Evolutionary conservation across 2,797 vertebrate genomes (phyloP), one percentile per base, ranked within the genome.

Genomic region (Syngnathus acus): DNA sequence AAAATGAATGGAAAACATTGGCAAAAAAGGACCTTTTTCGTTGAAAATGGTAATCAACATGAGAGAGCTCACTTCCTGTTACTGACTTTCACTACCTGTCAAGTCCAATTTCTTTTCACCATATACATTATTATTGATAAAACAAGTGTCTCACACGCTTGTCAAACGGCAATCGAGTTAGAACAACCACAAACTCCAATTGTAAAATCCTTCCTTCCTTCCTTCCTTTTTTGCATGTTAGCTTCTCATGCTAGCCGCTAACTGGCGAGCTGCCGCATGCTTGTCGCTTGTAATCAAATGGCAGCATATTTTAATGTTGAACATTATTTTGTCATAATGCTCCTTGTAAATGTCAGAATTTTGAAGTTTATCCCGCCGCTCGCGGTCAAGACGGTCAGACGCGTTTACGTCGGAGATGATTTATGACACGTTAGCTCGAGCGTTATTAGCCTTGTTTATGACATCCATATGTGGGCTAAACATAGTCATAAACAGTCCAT

Each of bases 361-460:
- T 48, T 83, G 84, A 87, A 83, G 83, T 88, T 86, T 82, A 83
- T 64, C 75, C 70, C 67, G 67, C 81, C 78, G 82, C 77, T 66
- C 60, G 71, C 79, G 71, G 81, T 85, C 84, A 83, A 79, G 81
- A 83, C 75, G 75, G 75, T 57, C 68, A 69, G 54, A 62, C 5
- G 11, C 11, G 42, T 82, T 84, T 83, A 81, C 78, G 70, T 65
- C 69, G 64, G 54, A 55, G 9, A 13, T 83, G 78, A 87, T 86
- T 81, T 81, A 87, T 9, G 75, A 80, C 73, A 75, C 71, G 69
- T 54, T 82, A 78, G 79, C 75, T 63, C 60, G 87, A 85, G 89
- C 83, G 88, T 87, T 84, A 86, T 88, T 88, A 85, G 74, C 8
- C 68, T 72, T 86, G 82, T 88, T 88, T 86, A 89, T 86, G 84